These are phyloP conservation scores for Drosophila prostipennis DNA, from an alignment of 2,888 invertebrate genomes.

Conservation along the genomic window DNA sequence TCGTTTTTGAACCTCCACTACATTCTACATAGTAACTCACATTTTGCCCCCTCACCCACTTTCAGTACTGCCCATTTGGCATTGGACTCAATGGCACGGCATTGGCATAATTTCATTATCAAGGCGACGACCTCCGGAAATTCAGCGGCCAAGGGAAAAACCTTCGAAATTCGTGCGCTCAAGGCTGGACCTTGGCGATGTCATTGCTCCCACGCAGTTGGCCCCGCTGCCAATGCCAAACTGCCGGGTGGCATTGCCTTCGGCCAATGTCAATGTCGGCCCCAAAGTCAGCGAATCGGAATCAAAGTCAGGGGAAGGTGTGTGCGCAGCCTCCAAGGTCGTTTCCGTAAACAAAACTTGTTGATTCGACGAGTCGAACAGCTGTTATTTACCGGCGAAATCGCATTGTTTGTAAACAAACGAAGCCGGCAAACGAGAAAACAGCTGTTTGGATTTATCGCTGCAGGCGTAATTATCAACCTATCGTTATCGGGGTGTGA, in stretches of 20 bases:
- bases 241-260: constrained; percentile 30
- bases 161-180: constrained; percentile 70
- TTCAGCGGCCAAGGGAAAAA: constrained; percentile 69
- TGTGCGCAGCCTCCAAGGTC: constrained; percentile 58
- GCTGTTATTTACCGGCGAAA: constrained; percentile 1
- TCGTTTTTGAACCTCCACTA: too few relatives aligned
- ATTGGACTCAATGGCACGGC: constrained; percentile 58
- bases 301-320: constrained; percentile 21
- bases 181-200: constrained; percentile 75
- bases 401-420: constrained; percentile 27
- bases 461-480: constrained; percentile 18
- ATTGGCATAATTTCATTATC: constrained; percentile 65
- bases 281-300: constrained; percentile 62
- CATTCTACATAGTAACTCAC: background rate
- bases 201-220: constrained; percentile 65
- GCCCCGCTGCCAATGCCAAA: constrained; percentile 52
- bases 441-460: constrained; percentile 32
- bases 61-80: constrained; percentile 48
- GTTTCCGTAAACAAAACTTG: constrained; percentile 66
- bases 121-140: constrained; percentile 69
- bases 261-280: constrained; percentile 58
- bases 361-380: constrained; percentile 2
- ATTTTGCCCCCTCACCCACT: constrained; percentile 47
- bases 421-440: constrained; percentile 31
- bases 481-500: constrained; percentile 44